phyloP scores from a whole-genome alignment of 2,113 vertebrate genomes.

The Corythaixoides concolor region DNA sequence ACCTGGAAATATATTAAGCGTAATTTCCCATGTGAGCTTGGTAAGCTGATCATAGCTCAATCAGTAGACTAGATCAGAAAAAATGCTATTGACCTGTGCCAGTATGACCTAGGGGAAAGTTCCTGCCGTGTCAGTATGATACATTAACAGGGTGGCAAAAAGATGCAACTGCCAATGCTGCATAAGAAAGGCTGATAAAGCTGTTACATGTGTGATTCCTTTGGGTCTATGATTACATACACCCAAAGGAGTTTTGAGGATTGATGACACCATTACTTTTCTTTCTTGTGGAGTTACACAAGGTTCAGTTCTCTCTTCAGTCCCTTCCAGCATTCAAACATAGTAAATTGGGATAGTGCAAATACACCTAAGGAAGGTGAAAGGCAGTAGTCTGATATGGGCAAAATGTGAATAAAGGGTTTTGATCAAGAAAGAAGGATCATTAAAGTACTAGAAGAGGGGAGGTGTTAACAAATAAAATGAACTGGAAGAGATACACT shows the following conservation, averaged over 20 bases:
- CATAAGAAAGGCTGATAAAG: neutral
- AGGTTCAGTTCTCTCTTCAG: neutral
- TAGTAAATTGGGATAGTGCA: neutral
- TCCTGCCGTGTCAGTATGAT: neutral
- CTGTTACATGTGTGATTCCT: neutral
- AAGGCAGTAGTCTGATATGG: neutral
- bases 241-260: neutral
- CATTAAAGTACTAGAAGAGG: neutral
- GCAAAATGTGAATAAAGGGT: neutral
- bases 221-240: neutral
- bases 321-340: neutral
- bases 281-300: neutral
- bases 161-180: neutral
- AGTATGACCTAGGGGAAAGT: neutral
- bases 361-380: neutral
- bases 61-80: neutral
- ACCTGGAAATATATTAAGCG: neutral
- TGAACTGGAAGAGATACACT: neutral
- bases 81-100: neutral
- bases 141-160: neutral
- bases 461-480: neutral
- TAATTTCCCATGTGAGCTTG: neutral
- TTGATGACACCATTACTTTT: neutral
- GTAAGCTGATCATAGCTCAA: neutral
- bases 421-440: neutral